Evolutionary conservation across 2,888 invertebrate species (phyloP), one percentile per base, ranked within the genome.

Genomic region (Drosophila cracens): DNA sequence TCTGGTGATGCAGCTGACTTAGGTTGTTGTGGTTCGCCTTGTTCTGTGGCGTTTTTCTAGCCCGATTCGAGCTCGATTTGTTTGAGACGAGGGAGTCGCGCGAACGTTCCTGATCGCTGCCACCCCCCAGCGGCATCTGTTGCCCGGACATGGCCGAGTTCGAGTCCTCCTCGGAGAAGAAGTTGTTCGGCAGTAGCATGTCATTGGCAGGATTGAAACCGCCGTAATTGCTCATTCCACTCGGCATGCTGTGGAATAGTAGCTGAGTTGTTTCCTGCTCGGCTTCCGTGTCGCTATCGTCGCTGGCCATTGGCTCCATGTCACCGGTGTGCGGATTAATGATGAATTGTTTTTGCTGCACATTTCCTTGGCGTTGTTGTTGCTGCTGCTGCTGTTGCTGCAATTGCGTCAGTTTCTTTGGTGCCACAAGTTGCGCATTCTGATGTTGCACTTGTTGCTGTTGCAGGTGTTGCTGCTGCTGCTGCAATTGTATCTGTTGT

Each of bases 291-390:
- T 94, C 94, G 74, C 95, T 95, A 72, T 95, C 95, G 76, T 95
- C 95, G 83, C 95, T 95, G 34, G 96, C 96, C 93, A 96, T 96
- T 4, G 96, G 95, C 89, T 98, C 98, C 89, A 98, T 94, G 91
- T 97, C 96, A 48, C 97, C 97, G 77, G 98, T 98, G 74, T 98
- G 94, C 0, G 98, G 98, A 94, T 98, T 98, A 83, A 98, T 97
- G 52, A 98, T 95, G 94, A 97, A 97, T 93, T 97, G 97, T 59
- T 92, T 88, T 95, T 95, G 92, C 4, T 77, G 73, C 63, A 81
- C 60, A 71, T 62, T 57, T 48, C 68, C 72, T 53, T 78, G 57
- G 29, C 77, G 63, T 64, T 84, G 82, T 51, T 78, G 78, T 33
- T 68, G 75, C 11, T 77, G 72, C 3, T 56, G 61, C 33, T 70